A percentile compares a stretch with the other conserved stretches of the same genome.
These are phyloP conservation scores for Benthosema pterotum DNA, from an alignment of 2,797 vertebrate species.

Conservation along the genomic window DNA sequence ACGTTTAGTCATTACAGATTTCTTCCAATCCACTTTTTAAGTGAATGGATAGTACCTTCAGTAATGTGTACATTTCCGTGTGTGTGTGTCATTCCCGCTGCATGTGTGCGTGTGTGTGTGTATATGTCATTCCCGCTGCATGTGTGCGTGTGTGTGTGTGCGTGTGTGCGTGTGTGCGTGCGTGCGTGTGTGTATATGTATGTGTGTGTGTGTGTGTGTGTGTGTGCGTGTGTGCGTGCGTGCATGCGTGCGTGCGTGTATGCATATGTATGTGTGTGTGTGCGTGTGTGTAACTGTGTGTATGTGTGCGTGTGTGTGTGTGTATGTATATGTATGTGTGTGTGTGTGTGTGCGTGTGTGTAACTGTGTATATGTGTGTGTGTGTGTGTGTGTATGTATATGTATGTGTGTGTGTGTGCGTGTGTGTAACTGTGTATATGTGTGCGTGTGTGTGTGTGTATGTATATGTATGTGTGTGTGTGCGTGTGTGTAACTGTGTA, in stretches of 20 bases:
- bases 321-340: conserved; percentile 8
- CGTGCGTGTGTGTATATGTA: neutral
- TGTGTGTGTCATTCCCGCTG: no score
- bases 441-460: conserved; percentile 13
- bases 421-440: neutral
- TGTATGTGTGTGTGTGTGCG: neutral
- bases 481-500: conserved; percentile 5
- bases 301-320: neutral
- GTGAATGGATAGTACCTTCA: neutral
- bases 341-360: neutral
- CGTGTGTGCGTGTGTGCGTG: neutral
- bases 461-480: neutral
- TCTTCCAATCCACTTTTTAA: neutral
- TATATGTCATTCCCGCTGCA: conserved; percentile 12
- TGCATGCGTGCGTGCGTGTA: conserved; percentile 13
- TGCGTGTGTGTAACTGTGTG: neutral
- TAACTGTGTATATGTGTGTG: neutral
- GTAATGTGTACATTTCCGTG: neutral
- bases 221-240: neutral
- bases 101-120: neutral
- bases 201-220: conserved; percentile 13
- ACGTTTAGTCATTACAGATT: no score
- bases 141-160: conserved; percentile 6
- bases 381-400: conserved; percentile 14
- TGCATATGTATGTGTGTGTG: conserved; percentile 17